Percentiles rank a stretch among this genome's conserved stretches.
Conservation (phyloP, 2,113 vertebrate genomes). For the Eptatretus burgeri region DNA sequence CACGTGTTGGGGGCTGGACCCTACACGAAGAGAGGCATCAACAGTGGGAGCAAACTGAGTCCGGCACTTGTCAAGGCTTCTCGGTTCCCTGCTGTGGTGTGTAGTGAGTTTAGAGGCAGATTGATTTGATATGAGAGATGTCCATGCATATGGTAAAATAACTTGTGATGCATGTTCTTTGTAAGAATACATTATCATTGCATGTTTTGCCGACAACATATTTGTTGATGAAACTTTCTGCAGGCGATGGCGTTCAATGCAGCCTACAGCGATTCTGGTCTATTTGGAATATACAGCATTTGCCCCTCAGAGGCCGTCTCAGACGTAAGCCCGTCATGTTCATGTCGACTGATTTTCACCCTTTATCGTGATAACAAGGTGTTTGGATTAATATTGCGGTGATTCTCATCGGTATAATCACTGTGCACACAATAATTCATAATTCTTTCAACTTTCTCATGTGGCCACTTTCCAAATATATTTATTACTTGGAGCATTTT, state of each 20-base stretch:
- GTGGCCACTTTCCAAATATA: neutral
- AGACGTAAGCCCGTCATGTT: neutral
- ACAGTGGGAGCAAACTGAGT: slow-evolving; percentile 21
- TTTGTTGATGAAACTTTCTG: slow-evolving; percentile 7
- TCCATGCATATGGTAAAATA: neutral
- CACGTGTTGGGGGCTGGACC: slow-evolving; percentile 51
- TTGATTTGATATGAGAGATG: neutral
- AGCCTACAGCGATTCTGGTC: slow-evolving; percentile 61
- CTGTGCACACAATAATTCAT: neutral
- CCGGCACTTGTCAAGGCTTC: slow-evolving; percentile 35
- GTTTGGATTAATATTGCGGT: neutral
- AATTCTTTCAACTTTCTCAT: neutral
- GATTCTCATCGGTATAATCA: neutral
- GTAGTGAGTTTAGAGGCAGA: slow-evolving; percentile 12
- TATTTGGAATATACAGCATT: slow-evolving; percentile 62
- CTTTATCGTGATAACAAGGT: neutral
- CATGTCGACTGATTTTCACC: neutral
- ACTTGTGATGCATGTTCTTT: neutral
- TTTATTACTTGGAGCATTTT: neutral
- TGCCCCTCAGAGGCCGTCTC: slow-evolving; percentile 22
- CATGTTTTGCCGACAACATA: too few relatives aligned
- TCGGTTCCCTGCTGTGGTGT: slow-evolving; percentile 48
- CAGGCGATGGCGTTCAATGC: slow-evolving; percentile 55
- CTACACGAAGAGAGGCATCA: slow-evolving; percentile 47
- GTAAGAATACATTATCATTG: too few relatives aligned